A percentile compares a stretch with the other conserved stretches of the same genome.
Conservation (phyloP, 2,113 vertebrate genomes). For the Herpailurus yagouaroundi region DNA sequence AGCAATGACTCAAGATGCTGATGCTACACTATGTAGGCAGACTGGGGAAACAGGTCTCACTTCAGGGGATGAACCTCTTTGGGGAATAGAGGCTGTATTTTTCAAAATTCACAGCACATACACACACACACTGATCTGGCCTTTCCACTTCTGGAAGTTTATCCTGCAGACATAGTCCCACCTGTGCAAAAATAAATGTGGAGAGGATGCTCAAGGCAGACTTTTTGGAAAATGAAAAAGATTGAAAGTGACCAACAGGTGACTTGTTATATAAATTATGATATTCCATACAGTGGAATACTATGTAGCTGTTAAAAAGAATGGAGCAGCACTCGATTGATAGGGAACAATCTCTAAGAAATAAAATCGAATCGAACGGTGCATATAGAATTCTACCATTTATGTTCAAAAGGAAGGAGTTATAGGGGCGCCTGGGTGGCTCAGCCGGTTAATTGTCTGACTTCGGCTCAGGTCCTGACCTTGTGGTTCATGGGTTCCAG, state of each 20-base stretch:
- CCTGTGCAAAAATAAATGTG: not conserved
- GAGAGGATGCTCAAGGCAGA: not conserved
- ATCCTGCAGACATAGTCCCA: not conserved
- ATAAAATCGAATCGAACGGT: not conserved
- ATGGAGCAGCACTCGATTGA: not conserved
- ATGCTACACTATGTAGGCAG: no score
- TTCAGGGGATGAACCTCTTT: not conserved
- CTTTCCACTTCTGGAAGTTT: not conserved
- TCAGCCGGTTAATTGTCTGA: no score
- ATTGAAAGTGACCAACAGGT: not conserved
- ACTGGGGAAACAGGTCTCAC: not conserved
- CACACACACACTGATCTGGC: not conserved
- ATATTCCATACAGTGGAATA: not conserved
- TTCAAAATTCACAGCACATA: not conserved
- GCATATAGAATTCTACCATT: not conserved
- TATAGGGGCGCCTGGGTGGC: not conserved
- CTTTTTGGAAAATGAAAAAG: not conserved
- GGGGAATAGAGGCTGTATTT: not conserved
- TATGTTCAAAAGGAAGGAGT: not conserved
- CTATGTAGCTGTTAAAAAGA: not conserved
- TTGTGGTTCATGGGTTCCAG: no score
- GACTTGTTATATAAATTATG: not conserved
- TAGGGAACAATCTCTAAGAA: slow-evolving; percentile 15
- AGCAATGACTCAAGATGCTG: not conserved
- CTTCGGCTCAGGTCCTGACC: no score